Base-by-base conservation (phyloP, 2,113 vertebrate genomes). In the Pleuronectes platessa region DNA sequence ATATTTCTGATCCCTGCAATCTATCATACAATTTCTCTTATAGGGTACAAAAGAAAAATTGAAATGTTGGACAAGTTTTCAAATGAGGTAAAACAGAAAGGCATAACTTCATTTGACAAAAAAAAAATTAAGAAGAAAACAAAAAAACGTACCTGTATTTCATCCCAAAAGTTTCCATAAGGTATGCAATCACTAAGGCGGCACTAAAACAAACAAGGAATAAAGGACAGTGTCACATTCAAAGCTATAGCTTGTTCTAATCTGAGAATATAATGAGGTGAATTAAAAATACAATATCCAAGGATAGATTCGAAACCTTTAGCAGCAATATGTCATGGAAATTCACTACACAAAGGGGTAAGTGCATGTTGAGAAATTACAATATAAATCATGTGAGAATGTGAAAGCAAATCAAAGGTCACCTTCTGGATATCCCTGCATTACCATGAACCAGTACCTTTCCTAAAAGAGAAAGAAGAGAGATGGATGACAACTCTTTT, bases 361-460 rank as follows among this genome's bases (percentile, higher is more conserved):
- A 72, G 14, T 37, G 5, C 10, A 35, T 42, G n/a, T 15, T 47
- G 18, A 42, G 0, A 55, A 51, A 21, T 24, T 4, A 9, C 31
- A 37, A 1, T 2, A 37, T 55, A 4, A 58, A 71, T 4, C 14
- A 40, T 4, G 0, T 31, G 20, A 21, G 17, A 62, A 21, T 2
- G 51, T 37, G 18, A 45, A 59, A 73, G 0, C 8, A 56, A 40
- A 79, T 37, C 7, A 62, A 55, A 24, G 1, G 70, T 73, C 71
- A 99, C 97, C 97, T 99, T 97, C 98, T 96, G 79, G 98, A 99
- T 92, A 99, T 99, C 82, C 98, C 98, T 94, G 98, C 98, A 87
- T 99, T 99, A 90, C 98, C 98, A 93, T 99, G 98, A 87, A 99
- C 94, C 92, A 99, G 96, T 92, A 98, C 96, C 93, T 99, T 99